These are phyloP conservation scores for Sebastes nivosus DNA, from an alignment of 2,797 vertebrate species.

Conservation along the genomic window DNA sequence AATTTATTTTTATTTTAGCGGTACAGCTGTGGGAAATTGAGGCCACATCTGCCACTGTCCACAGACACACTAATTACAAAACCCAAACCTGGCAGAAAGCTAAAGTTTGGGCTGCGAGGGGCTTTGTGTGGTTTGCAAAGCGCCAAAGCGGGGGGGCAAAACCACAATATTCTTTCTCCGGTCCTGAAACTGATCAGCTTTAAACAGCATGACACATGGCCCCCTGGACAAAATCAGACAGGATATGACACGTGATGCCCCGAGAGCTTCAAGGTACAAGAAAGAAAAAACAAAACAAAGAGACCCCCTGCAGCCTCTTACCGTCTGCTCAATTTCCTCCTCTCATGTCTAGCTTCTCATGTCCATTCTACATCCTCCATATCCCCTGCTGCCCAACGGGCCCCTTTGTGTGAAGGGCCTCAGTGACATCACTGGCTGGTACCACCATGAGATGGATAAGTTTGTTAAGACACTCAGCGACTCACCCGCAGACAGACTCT, in stretches of 20 bases:
- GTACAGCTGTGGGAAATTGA: conserved; percentile 37
- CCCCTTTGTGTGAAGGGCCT: conserved; percentile 39
- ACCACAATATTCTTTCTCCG: conserved; percentile 50
- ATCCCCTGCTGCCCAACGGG: conserved; percentile 28
- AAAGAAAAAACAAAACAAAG: not conserved
- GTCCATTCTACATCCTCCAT: conserved; percentile 60
- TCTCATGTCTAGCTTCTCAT: conserved; percentile 36
- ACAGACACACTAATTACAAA: conserved; percentile 37
- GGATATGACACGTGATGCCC: conserved; percentile 66
- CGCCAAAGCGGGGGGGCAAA: conserved; percentile 8
- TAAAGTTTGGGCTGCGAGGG: conserved; percentile 20
- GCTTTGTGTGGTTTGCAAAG: conserved; percentile 58
- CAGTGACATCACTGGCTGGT: conserved; percentile 74
- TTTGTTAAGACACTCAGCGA: conserved; percentile 52
- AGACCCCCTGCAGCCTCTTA: conserved; percentile 14
- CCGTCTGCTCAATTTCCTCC: conserved; percentile 64
- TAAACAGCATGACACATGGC: conserved; percentile 72
- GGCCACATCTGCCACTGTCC: conserved; percentile 39
- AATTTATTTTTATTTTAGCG: not conserved
- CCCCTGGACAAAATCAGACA: conserved; percentile 71
- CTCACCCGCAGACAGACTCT: conserved; percentile 43
- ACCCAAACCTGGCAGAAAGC: conserved; percentile 36
- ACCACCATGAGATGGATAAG: conserved; percentile 51
- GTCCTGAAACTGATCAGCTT: conserved; percentile 66
- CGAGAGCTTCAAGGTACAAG: conserved; percentile 47